Evolutionary conservation across 2,888 invertebrate genomes (phyloP).

Genomic region (Phortica okadai): DNA sequence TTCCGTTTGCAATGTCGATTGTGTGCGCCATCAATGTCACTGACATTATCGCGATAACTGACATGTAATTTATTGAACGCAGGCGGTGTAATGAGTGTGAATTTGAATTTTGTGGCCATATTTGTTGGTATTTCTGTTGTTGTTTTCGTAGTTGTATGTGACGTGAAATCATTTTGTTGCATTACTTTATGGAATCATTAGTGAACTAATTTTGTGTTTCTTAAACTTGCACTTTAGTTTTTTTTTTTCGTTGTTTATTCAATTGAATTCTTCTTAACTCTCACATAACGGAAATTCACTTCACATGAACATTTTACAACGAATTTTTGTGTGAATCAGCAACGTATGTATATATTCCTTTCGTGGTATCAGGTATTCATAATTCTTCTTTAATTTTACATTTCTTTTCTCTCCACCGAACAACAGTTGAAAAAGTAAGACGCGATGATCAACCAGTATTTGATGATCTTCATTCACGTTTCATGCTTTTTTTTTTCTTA

Average conservation of each 20-base stretch:
- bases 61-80: conserved; percentile 34
- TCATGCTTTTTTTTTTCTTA: conserved; percentile 33
- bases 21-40: conserved; percentile 37
- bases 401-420: background rate
- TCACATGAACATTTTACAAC: conserved; percentile 10
- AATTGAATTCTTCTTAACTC: background rate
- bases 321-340: conserved; percentile 23
- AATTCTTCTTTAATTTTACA: conserved; percentile 41
- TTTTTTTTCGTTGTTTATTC: background rate
- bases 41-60: conserved; percentile 37
- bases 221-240: background rate
- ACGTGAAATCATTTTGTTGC: conserved; percentile 63
- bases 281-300: conserved; percentile 23
- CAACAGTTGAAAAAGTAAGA: conserved; percentile 1
- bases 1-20: conserved; percentile 34
- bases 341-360: conserved; percentile 35
- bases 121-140: conserved; percentile 34
- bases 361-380: conserved; percentile 39
- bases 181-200: conserved; percentile 51
- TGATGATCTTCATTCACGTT: conserved; percentile 30
- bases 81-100: conserved; percentile 57
- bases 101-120: conserved; percentile 54
- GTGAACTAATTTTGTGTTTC: conserved; percentile 23
- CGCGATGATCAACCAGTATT: conserved; percentile 58
- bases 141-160: conserved; percentile 29